Conservation (phyloP, 2,888 invertebrate genomes). For the Drosophila ezoana region DNA sequence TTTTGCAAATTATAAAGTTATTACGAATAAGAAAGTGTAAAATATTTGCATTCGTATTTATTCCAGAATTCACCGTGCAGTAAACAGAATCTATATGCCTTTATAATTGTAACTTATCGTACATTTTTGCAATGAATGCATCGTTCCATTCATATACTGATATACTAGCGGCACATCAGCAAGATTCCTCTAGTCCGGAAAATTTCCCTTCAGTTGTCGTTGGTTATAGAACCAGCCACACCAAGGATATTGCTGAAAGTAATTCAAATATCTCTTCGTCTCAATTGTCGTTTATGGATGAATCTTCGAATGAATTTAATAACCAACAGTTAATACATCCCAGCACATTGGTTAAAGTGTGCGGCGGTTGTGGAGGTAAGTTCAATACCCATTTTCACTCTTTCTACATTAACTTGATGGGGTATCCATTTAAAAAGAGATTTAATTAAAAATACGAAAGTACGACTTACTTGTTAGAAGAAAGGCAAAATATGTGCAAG, state of each 20-base stretch:
- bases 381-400: not conserved
- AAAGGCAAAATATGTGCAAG: too few species aligned
- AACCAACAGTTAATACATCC: slow-evolving; percentile 83
- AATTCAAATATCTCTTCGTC: slow-evolving; percentile 84
- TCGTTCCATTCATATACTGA: slow-evolving; percentile 94
- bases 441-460: not conserved
- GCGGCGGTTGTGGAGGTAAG: slow-evolving; percentile 94
- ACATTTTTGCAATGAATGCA: slow-evolving; percentile 92
- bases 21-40: not conserved
- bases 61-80: slow-evolving; percentile 53
- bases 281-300: slow-evolving; percentile 83
- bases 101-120: slow-evolving; percentile 65
- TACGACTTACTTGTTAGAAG: too few species aligned
- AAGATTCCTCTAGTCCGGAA: slow-evolving; percentile 89
- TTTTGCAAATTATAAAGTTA: too few species aligned
- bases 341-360: slow-evolving; percentile 88
- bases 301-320: slow-evolving; percentile 82
- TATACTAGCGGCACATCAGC: slow-evolving; percentile 90
- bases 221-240: slow-evolving; percentile 85
- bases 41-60: not conserved
- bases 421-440: not conserved
- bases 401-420: too few species aligned
- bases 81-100: slow-evolving; percentile 71
- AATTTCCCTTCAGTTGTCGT: slow-evolving; percentile 87
- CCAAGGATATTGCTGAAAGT: slow-evolving; percentile 83